Base-by-base conservation (phyloP, 2,888 invertebrate species). In the Ganaspis brasiliensis region DNA sequence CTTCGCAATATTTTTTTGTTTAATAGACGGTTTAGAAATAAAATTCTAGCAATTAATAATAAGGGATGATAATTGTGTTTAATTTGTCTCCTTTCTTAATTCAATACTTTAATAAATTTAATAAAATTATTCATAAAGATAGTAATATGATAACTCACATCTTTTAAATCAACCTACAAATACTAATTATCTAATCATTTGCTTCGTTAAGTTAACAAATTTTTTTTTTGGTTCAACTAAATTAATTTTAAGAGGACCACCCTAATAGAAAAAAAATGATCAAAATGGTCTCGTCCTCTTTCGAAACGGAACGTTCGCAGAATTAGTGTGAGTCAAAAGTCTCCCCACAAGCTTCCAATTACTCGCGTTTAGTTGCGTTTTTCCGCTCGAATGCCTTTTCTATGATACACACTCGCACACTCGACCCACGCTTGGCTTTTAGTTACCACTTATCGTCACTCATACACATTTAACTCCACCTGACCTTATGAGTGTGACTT, bases 281-380 rank as follows among this genome's bases (percentile, higher is more conserved):
- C 6, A 45, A 24, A 63, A 40, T 12, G 24, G 77, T 78, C 77
- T 83, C 75, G 72, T 57, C 57, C 55, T 45, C 49, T 26, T 2
- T 72, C 21, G 67, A 37, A 37, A 37, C 21, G 35, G 24, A 37
- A 14, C 31, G 70, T 78, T 80, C 75, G 79, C 75, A 74, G 78
- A 79, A 83, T 81, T 79, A 79, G 78, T 77, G 83, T 81, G 82
- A 85, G 85, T 85, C 85, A 84, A 87, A 86, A 80, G 80, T 78
- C 79, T 80, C 78, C 79, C 81, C 71, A 83, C 80, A 85, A 83
- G 83, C 86, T 86, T 88, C 90, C 91, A 91, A 91, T 91, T 91
- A 91, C 91, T 91, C 89, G 88, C 88, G 87, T 91, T 91, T 90
- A 91, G 91, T 90, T 89, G 88, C 90, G 87, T 91, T 91, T 91